phyloP scores from a whole-genome alignment of 2,888 invertebrate genomes.

The Drosophila cracens region DNA sequence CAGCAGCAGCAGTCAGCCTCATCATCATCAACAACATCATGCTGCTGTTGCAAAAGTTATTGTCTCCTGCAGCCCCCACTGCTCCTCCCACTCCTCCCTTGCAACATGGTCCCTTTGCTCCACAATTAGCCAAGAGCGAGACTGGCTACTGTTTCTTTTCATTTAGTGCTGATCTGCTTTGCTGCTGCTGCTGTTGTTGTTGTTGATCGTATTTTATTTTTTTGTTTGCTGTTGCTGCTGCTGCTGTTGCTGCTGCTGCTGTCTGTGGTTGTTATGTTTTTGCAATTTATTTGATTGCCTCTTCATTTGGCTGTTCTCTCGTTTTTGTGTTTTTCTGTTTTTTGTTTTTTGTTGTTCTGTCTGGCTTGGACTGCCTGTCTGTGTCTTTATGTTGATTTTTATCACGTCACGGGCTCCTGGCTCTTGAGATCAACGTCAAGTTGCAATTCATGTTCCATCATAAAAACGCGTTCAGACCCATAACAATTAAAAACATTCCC shows the following conservation, averaged over 20 bases:
- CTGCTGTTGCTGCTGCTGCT: conserved; percentile 6
- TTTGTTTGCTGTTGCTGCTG: conserved; percentile 11
- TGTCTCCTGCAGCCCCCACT: conserved; percentile 34
- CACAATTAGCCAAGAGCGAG: conserved; percentile 35
- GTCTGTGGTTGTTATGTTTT: conserved; percentile 27
- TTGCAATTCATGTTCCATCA: conserved; percentile 75
- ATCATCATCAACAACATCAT: conserved; percentile 38
- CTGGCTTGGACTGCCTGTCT: conserved; percentile 9
- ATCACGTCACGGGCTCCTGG: conserved; percentile 52
- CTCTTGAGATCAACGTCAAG: conserved; percentile 61
- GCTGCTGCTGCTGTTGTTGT: conserved; percentile 11
- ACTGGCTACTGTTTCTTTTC: conserved; percentile 69
- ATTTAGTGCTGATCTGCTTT: conserved; percentile 37
- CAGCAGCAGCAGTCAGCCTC: conserved; percentile 35
- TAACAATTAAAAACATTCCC: conserved; percentile 64
- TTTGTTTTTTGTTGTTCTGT: neutral
- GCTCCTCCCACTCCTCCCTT: neutral
- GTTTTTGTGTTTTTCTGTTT: neutral
- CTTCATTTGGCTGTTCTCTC: conserved; percentile 48
- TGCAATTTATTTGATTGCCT: conserved; percentile 80
- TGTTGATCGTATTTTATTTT: conserved; percentile 43
- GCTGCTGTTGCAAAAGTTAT: conserved; percentile 57
- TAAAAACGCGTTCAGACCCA: conserved; percentile 74
- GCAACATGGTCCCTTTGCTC: neutral
- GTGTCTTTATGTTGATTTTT: conserved; percentile 22